A percentile compares a stretch with the other conserved stretches of the same genome.
Conservation (phyloP, 1,140 invertebrate genomes). For the Brachionus angularis region DNA sequence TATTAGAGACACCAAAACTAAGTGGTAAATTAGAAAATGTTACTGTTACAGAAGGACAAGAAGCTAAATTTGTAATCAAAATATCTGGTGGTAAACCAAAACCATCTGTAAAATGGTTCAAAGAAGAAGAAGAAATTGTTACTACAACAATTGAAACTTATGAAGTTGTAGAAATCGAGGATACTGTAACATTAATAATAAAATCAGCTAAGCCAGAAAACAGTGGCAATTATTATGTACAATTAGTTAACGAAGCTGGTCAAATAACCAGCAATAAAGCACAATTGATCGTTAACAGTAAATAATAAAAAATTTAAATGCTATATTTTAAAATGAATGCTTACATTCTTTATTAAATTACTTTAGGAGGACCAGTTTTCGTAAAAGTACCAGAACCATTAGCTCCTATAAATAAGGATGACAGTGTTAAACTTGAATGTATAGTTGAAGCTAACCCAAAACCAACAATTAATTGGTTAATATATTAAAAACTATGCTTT, state of each 20-base stretch:
- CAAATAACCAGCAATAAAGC: background rate
- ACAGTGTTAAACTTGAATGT: slow-evolving; percentile 68
- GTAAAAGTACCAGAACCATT: background rate
- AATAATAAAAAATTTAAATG: background rate
- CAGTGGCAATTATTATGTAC: slow-evolving; percentile 50
- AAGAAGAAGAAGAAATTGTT: slow-evolving; percentile 48
- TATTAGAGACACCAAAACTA: background rate
- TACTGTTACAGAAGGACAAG: background rate
- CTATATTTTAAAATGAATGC: too few relatives aligned
- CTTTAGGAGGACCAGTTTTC: slow-evolving; percentile 11
- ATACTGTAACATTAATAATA: slow-evolving; percentile 51
- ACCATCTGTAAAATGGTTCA: background rate
- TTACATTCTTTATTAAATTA: background rate
- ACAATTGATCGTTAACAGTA: background rate
- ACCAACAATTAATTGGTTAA: slow-evolving; percentile 76
- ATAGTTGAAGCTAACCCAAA: slow-evolving; percentile 82
- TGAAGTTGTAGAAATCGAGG: slow-evolving; percentile 50
- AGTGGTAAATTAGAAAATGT: background rate
- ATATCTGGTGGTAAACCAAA: background rate
- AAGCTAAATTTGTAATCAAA: background rate
- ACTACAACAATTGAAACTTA: slow-evolving; percentile 49
- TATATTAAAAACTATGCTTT: background rate
- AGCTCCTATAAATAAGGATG: background rate
- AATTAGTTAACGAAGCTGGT: background rate
- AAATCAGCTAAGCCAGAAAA: slow-evolving; percentile 51